Evolutionary conservation across 2,888 invertebrate species (phyloP).

Genomic region (Diarsia dahlii): DNA sequence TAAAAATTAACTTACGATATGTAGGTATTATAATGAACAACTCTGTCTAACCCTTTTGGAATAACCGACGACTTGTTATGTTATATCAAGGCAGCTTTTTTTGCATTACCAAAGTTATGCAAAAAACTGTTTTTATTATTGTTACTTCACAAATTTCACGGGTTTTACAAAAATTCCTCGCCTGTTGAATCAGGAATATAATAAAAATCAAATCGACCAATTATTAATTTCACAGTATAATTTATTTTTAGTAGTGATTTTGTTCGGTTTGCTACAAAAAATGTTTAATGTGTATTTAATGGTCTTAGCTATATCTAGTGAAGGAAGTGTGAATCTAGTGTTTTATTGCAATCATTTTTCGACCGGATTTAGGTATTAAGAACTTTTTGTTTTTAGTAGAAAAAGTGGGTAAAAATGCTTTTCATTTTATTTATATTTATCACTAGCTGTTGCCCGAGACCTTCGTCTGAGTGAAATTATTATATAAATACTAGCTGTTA

Average conservation of each 20-base stretch:
- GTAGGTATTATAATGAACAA: too few species aligned
- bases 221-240: constrained; percentile 62
- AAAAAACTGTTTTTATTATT: constrained; percentile 8
- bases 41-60: too few species aligned
- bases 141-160: constrained; percentile 25
- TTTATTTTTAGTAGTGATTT: constrained; percentile 52
- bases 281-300: constrained; percentile 34
- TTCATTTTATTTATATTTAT: neutral
- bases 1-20: too few species aligned
- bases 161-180: constrained; percentile 19
- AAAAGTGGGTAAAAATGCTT: neutral
- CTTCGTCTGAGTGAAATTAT: too few species aligned
- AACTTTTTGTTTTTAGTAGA: neutral
- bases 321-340: constrained; percentile 17
- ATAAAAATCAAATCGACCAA: constrained; percentile 56
- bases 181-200: constrained; percentile 10
- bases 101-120: neutral
- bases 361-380: neutral
- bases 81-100: constrained; percentile 1
- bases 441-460: neutral
- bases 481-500: too few species aligned
- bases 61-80: too few species aligned
- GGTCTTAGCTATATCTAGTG: neutral
- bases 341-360: neutral
- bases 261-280: constrained; percentile 47